Evolutionary conservation across 2,888 invertebrate genomes (phyloP).

Genomic region (Carpatolechia fugitivella): DNA sequence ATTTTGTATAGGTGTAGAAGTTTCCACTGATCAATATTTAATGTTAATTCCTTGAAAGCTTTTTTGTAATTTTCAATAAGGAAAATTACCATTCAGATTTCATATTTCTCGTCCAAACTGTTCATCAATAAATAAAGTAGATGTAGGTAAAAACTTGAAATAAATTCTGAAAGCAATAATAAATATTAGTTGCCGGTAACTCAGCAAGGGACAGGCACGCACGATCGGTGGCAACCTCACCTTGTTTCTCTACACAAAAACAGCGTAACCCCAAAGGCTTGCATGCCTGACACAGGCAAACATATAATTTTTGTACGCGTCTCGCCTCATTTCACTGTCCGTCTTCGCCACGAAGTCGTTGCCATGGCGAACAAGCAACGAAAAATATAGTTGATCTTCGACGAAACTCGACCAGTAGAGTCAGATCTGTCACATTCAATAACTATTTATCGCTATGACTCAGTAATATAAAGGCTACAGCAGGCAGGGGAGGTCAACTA

Average conservation of each 20-base stretch:
- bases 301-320: conserved; percentile 61
- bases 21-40: background rate
- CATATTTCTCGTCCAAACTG: conserved; percentile 21
- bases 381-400: conserved; percentile 62
- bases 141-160: conserved; percentile 26
- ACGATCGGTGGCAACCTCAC: conserved; percentile 43
- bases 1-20: background rate
- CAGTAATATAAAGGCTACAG: conserved; percentile 35
- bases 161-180: conserved; percentile 35
- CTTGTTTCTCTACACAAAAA: conserved; percentile 49
- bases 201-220: conserved; percentile 40
- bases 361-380: conserved; percentile 57
- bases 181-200: conserved; percentile 41
- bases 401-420: conserved; percentile 45
- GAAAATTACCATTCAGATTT: conserved; percentile 1
- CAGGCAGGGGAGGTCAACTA: conserved; percentile 51
- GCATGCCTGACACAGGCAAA: conserved; percentile 53
- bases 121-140: conserved; percentile 29
- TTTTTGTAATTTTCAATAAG: background rate
- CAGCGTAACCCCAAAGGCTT: conserved; percentile 47
- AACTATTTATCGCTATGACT: conserved; percentile 38
- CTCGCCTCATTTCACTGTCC: conserved; percentile 62
- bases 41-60: background rate
- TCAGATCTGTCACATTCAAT: conserved; percentile 48
- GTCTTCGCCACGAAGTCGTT: conserved; percentile 60